phyloP scores from a whole-genome alignment of 2,888 invertebrate species.

The Nymphalis urticae region DNA sequence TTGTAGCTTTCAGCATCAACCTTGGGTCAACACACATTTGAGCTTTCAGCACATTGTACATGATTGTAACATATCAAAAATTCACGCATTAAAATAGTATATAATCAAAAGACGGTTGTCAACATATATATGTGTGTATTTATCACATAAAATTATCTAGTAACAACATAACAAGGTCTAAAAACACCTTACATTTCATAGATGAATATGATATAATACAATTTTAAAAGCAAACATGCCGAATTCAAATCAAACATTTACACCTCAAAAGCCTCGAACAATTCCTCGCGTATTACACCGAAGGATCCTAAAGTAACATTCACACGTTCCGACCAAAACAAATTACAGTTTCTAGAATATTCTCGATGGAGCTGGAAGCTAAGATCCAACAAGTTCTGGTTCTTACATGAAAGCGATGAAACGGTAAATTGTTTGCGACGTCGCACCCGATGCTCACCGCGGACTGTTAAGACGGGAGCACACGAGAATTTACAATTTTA shows the following conservation, averaged over 20 bases:
- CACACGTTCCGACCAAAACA: slow-evolving; percentile 31
- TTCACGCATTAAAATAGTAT: no score
- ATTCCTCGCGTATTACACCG: neutral
- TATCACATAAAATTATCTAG: no score
- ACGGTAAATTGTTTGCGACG: slow-evolving; percentile 52
- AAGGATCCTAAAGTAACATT: slow-evolving; percentile 16
- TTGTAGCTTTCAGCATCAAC: no score
- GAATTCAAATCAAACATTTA: neutral
- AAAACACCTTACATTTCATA: no score
- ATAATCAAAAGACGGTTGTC: no score
- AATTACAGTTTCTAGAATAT: slow-evolving; percentile 34
- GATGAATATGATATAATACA: no score
- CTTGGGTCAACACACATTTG: no score
- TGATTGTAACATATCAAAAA: no score
- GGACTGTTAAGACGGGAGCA: slow-evolving; percentile 17
- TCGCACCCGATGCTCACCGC: slow-evolving; percentile 35
- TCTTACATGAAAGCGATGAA: slow-evolving; percentile 42
- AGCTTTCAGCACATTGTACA: no score
- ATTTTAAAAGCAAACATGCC: no score
- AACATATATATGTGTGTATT: no score
- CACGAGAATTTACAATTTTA: neutral
- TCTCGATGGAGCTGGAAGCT: slow-evolving; percentile 30
- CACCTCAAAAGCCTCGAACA: neutral
- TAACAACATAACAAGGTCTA: no score
- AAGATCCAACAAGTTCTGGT: slow-evolving; percentile 35